Conservation (phyloP, 2,113 vertebrate species). For the Phalacrocorax pelagicus region DNA sequence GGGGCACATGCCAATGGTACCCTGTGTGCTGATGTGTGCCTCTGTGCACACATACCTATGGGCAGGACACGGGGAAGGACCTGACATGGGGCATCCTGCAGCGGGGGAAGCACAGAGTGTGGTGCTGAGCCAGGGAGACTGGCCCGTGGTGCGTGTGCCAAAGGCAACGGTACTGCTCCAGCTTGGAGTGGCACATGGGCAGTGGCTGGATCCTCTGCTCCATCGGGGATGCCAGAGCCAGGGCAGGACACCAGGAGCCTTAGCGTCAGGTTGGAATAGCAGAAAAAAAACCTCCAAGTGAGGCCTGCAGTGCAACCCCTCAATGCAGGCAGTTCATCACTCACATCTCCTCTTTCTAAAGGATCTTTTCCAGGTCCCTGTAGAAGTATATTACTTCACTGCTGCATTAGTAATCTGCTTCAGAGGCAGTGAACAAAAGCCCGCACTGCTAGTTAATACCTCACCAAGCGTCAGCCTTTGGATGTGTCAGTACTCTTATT, state of each 20-base stretch:
- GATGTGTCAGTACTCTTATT: not conserved
- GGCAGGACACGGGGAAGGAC: not conserved
- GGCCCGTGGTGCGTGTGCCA: fast-evolving
- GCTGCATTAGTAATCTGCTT: not conserved
- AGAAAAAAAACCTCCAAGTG: fast-evolving
- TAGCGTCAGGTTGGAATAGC: not conserved
- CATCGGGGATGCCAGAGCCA: fast-evolving
- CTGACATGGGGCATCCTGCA: not conserved
- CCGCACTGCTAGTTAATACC: not conserved
- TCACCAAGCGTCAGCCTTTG: not conserved
- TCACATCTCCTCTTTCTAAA: not conserved
- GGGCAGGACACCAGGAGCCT: not conserved
- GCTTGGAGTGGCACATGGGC: fast-evolving
- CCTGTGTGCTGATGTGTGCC: not conserved
- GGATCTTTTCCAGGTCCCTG: not conserved
- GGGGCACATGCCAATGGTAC: fast-evolving
- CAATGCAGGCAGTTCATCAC: not conserved
- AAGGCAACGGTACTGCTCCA: not conserved
- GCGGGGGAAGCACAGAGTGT: fast-evolving
- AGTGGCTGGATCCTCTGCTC: not conserved
- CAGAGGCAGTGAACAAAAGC: not conserved
- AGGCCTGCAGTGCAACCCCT: not conserved
- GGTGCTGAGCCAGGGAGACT: not conserved
- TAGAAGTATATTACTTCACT: not conserved
- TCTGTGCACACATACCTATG: fast-evolving